These are phyloP conservation scores for Agriopis marginaria DNA, from an alignment of 2,888 invertebrate genomes.

Conservation along the genomic window DNA sequence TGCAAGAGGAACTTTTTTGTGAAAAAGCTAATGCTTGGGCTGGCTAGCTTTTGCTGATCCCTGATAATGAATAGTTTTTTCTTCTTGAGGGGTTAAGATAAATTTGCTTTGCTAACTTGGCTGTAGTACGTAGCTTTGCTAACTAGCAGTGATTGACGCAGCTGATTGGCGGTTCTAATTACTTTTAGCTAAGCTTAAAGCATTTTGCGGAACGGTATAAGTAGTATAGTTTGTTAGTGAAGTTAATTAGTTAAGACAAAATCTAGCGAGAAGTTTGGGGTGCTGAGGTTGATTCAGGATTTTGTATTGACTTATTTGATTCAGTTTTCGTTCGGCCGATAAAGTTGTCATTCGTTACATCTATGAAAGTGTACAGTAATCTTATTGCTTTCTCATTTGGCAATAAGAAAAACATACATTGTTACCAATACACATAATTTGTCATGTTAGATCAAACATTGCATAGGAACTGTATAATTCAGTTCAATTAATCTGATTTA, in stretches of 20 bases:
- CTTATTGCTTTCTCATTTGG: neutral
- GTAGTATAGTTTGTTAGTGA: slow-evolving; percentile 26
- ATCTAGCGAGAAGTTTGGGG: slow-evolving; percentile 26
- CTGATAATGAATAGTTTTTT: slow-evolving; percentile 10
- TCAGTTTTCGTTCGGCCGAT: neutral
- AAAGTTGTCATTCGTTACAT: neutral
- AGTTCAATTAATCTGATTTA: slow-evolving; percentile 10
- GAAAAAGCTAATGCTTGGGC: slow-evolving; percentile 32
- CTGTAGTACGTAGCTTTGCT: neutral
- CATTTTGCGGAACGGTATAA: slow-evolving; percentile 32
- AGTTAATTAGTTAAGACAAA: slow-evolving; percentile 24
- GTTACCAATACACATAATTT: neutral
- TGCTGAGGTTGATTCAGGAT: slow-evolving; percentile 17
- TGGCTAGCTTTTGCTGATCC: slow-evolving; percentile 21
- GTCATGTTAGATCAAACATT: slow-evolving; percentile 1
- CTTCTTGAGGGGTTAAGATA: slow-evolving; percentile 5
- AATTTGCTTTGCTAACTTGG: slow-evolving; percentile 14
- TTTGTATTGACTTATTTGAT: slow-evolving; percentile 6
- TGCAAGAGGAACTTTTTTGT: slow-evolving; percentile 25
- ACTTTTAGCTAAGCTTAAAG: slow-evolving; percentile 33
- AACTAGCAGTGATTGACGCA: slow-evolving; percentile 32
- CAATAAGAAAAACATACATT: neutral
- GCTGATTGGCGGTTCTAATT: slow-evolving; percentile 38
- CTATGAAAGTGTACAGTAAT: neutral
- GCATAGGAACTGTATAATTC: slow-evolving; percentile 5